phyloP scores from a whole-genome alignment of 53 echinoderm and acorn worm genomes.

The Mesocentrotus franciscanus region DNA sequence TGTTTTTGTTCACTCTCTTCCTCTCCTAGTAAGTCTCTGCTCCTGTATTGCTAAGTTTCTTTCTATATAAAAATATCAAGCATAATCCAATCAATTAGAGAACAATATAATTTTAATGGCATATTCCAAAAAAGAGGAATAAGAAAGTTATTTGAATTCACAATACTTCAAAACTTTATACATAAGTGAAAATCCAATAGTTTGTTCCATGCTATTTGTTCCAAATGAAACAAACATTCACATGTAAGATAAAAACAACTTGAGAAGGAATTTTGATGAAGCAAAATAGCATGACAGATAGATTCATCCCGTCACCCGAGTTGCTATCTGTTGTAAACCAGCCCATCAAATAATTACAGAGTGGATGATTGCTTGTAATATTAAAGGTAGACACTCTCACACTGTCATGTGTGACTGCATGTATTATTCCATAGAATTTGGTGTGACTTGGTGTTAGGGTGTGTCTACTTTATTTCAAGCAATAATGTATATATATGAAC shows the following conservation, averaged over 20 bases:
- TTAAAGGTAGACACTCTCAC: no score
- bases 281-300: not conserved
- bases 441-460: no score
- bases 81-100: not conserved
- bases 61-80: not conserved
- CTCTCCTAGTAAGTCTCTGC: no score
- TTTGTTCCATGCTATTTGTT: conserved; percentile 27
- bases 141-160: not conserved
- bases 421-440: no score
- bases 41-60: no score
- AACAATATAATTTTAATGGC: conserved; percentile 6
- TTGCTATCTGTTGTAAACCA: conserved; percentile 12
- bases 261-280: not conserved
- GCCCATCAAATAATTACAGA: not conserved
- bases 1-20: no score
- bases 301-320: conserved; percentile 16
- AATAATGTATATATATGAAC: not conserved
- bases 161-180: conserved; percentile 6
- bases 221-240: conserved; percentile 1
- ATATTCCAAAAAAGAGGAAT: not conserved
- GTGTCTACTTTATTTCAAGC: no score
- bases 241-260: not conserved
- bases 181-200: conserved; percentile 13
- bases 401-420: no score
- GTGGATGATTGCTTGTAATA: not conserved